Evolutionary conservation across 2,113 vertebrate genomes (phyloP).

Genomic region (Xiphophorus maculatus): DNA sequence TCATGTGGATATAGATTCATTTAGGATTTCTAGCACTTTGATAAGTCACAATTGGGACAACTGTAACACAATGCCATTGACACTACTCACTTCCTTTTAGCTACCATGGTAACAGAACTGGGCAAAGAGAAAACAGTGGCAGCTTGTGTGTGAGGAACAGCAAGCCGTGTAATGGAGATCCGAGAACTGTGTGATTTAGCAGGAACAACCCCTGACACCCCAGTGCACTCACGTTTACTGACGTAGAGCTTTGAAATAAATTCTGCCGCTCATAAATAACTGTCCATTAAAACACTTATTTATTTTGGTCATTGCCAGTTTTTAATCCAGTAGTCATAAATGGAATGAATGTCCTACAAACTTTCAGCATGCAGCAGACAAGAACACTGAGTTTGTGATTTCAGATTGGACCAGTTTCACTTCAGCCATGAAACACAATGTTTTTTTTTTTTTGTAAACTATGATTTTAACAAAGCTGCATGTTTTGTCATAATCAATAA

Average conservation of each 20-base stretch:
- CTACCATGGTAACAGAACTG: constrained; percentile 49
- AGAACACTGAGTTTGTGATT: not conserved
- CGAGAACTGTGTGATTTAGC: constrained; percentile 46
- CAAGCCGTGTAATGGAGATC: constrained; percentile 44
- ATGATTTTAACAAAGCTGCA: too few species aligned
- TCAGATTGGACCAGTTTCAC: not conserved
- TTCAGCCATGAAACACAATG: too few species aligned
- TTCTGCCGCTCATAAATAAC: not conserved
- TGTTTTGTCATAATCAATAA: too few species aligned
- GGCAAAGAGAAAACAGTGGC: constrained; percentile 50
- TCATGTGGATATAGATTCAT: not conserved
- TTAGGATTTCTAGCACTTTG: not conserved
- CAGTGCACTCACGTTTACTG: constrained; percentile 13
- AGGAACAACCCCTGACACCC: constrained; percentile 36
- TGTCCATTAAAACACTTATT: not conserved
- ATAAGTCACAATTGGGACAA: constrained; percentile 1
- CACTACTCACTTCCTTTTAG: constrained; percentile 58
- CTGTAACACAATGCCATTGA: constrained; percentile 28
- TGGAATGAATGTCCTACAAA: not conserved
- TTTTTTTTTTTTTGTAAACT: too few species aligned
- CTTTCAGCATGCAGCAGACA: not conserved
- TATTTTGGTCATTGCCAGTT: constrained; percentile 5
- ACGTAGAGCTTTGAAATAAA: constrained; percentile 6
- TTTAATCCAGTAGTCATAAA: not conserved
- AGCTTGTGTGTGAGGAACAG: constrained; percentile 54